Evolutionary conservation across 2,888 invertebrate species (phyloP), one percentile per base, ranked within the genome.

Genomic region (Drosophila putrida): DNA sequence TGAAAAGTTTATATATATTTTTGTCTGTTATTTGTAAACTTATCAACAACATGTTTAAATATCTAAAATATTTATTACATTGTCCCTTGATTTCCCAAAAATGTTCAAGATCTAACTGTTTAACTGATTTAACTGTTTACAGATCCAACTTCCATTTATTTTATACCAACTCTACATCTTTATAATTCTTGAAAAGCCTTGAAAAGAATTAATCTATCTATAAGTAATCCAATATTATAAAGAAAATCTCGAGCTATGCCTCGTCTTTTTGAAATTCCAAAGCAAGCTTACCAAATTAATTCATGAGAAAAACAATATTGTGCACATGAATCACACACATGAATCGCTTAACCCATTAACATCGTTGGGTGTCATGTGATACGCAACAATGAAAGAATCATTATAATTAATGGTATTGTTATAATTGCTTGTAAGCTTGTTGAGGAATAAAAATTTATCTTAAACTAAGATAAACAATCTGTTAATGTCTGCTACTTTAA

Each of bases 301-400:
- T 44, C 57, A 46, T 57, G 35, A 3, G 44, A 57, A 57, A 36
- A 55, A 27, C 4, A 4, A 33, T 10, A 11, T 43, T 33, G 6
- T 10, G 6, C 15, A 35, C 44, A 57, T 46, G 57, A 57, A 46
- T 57, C 57, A 46, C 15, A 36, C 44, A 36, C 44, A 28, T 6
- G 8, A 28, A 57, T 11, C 36, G 25, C 15, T 27, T 20, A 46
- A 27, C 36, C 36, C 27, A 57, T 57, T 46, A 46, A 46, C 44
- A 46, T 6, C 27, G 11, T 27, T 44, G 27, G 8, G 15, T 20
- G 46, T 57, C 46, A 27, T 46, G 35, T 57, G 46, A 46, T 46
- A 36, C 27, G 15, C 25, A 36, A 44, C 11, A 13, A 15, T 36
- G 9, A 20, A 36, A 13, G 2, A 27, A 15, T 36, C 15, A 57